Conservation (phyloP, 2,797 vertebrate species). For the Saxicola maurus region DNA sequence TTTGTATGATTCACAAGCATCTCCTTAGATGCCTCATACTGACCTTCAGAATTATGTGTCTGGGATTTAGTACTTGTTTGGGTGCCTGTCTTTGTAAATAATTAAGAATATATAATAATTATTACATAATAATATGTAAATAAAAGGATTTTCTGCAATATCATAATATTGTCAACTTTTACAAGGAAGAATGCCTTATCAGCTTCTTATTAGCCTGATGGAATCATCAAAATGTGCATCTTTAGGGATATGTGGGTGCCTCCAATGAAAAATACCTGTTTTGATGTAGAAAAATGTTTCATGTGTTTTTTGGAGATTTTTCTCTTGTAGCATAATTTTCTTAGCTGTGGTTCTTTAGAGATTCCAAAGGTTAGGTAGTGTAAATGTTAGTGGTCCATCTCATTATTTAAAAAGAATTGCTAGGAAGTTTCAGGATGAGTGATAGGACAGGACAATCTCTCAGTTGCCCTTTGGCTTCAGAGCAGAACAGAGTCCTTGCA, state of each 20-base stretch:
- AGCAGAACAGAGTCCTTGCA: not conserved
- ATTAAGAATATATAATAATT: not conserved
- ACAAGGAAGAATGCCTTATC: not conserved
- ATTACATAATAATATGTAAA: no score
- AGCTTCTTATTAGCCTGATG: not conserved
- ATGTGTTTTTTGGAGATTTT: not conserved
- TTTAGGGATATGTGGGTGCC: not conserved
- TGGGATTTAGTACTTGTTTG: not conserved
- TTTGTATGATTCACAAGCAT: not conserved
- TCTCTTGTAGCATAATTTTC: not conserved
- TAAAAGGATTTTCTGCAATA: not conserved
- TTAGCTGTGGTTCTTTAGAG: not conserved
- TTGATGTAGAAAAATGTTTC: not conserved
- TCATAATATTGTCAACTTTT: not conserved
- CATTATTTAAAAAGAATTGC: not conserved
- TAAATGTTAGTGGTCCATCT: not conserved
- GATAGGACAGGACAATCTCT: not conserved
- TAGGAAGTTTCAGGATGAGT: not conserved
- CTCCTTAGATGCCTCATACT: not conserved
- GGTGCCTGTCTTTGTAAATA: not conserved
- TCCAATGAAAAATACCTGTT: not conserved
- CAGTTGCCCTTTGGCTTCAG: not conserved
- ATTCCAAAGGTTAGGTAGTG: not conserved
- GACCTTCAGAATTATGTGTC: not conserved
- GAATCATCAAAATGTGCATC: accelerated